Percentiles rank a stretch among this genome's conserved stretches.
Evolutionary conservation across 2,888 invertebrate species (phyloP).

Genomic region (Hirtodrosophila cameraria): DNA sequence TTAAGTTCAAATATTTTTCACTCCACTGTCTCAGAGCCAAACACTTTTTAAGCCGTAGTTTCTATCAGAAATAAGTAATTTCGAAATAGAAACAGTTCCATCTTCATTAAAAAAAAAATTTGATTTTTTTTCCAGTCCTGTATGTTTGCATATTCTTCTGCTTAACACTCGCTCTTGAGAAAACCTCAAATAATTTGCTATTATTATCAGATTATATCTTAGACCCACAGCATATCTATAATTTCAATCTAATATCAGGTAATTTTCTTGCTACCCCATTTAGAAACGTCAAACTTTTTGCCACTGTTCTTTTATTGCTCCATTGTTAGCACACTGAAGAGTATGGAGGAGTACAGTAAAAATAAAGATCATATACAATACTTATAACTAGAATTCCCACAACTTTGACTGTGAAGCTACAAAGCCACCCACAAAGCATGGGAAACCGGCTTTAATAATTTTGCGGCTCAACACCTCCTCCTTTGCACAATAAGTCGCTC

Average conservation of each 20-base stretch:
- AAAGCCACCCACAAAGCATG: slow-evolving; percentile 71
- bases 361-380: slow-evolving; percentile 21
- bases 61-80: too few relatives aligned
- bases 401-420: slow-evolving; percentile 53
- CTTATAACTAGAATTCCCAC: slow-evolving; percentile 54
- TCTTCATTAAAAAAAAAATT: too few relatives aligned
- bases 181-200: neutral
- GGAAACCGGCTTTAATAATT: slow-evolving; percentile 58
- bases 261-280: slow-evolving; percentile 56
- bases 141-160: neutral
- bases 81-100: too few relatives aligned
- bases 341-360: neutral
- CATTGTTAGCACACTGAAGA: slow-evolving; percentile 62
- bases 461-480: slow-evolving; percentile 58
- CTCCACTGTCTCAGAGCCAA: too few relatives aligned
- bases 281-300: slow-evolving; percentile 42
- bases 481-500: slow-evolving; percentile 19
- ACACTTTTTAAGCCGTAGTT: too few relatives aligned
- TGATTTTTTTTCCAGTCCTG: too few relatives aligned
- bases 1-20: too few relatives aligned
- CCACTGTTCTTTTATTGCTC: slow-evolving; percentile 50
- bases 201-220: slow-evolving; percentile 2
- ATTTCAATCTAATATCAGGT: slow-evolving; percentile 35
- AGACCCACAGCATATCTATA: slow-evolving; percentile 20
- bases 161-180: too few relatives aligned